Percentiles rank a stretch among this genome's conserved stretches.
Evolutionary conservation across 2,888 invertebrate genomes (phyloP).

Genomic region (Lamellibrachia satsuma): DNA sequence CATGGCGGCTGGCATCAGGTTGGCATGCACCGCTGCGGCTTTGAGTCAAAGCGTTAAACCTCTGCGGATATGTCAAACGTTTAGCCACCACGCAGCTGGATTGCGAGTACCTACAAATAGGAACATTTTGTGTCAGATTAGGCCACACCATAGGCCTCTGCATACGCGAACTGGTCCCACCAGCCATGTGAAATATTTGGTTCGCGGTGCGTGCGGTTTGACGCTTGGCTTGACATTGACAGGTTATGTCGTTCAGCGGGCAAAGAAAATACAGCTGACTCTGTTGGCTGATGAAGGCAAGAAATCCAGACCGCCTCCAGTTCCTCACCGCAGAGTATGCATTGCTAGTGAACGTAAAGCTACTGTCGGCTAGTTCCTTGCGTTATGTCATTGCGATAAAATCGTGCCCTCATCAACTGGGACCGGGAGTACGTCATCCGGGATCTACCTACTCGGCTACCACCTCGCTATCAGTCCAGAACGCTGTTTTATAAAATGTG

Average conservation of each 20-base stretch:
- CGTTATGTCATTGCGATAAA: background rate
- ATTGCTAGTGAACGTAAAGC: background rate
- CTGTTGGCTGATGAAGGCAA: background rate
- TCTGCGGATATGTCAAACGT: background rate
- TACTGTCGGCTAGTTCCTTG: background rate
- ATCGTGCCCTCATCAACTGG: background rate
- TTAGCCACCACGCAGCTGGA: background rate
- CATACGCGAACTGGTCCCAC: background rate
- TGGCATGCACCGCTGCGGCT: background rate
- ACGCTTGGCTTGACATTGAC: background rate
- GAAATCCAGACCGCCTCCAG: background rate
- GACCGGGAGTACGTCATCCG: background rate
- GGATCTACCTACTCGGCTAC: background rate
- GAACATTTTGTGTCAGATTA: background rate
- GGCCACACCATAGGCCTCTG: background rate
- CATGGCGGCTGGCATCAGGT: background rate
- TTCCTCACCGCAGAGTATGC: constrained; percentile 1
- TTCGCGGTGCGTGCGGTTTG: background rate
- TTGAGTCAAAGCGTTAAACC: background rate
- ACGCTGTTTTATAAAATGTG: too few relatives aligned
- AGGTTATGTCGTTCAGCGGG: background rate
- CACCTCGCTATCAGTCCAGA: background rate
- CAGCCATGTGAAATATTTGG: background rate
- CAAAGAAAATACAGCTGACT: background rate
- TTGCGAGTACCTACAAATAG: background rate